phyloP scores from a whole-genome alignment of 2,888 invertebrate genomes.

The Cephus runcator region DNA sequence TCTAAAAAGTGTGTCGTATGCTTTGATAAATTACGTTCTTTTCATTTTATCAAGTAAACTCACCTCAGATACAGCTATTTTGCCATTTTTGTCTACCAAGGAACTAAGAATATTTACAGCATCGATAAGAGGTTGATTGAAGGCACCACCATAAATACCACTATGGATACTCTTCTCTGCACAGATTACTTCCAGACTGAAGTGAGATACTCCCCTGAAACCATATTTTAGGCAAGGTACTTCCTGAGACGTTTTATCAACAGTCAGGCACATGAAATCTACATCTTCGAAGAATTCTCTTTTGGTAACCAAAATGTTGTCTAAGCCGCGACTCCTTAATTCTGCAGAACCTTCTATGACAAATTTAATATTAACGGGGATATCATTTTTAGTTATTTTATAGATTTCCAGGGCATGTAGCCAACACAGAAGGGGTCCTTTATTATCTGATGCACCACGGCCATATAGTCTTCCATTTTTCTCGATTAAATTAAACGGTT shows the following conservation, averaged over 20 bases:
- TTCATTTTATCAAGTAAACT: constrained; percentile 7
- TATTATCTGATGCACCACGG: constrained; percentile 33
- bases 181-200: constrained; percentile 33
- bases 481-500: constrained; percentile 27
- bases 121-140: constrained; percentile 42
- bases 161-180: constrained; percentile 35
- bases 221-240: constrained; percentile 40
- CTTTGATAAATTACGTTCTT: background rate
- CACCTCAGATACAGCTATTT: constrained; percentile 33
- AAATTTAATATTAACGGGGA: constrained; percentile 43
- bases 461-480: constrained; percentile 34
- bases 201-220: constrained; percentile 39
- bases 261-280: constrained; percentile 37
- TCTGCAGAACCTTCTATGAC: constrained; percentile 40
- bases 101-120: constrained; percentile 30
- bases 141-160: constrained; percentile 39
- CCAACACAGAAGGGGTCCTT: constrained; percentile 40
- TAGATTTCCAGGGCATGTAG: constrained; percentile 38
- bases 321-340: constrained; percentile 31
- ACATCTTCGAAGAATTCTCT: constrained; percentile 34
- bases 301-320: constrained; percentile 28
- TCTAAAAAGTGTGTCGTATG: constrained; percentile 18
- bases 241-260: constrained; percentile 34
- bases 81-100: constrained; percentile 35
- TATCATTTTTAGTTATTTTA: constrained; percentile 25